These are phyloP conservation scores for Papilio xuthus DNA, from an alignment of 1,140 invertebrate species.

Conservation along the genomic window DNA sequence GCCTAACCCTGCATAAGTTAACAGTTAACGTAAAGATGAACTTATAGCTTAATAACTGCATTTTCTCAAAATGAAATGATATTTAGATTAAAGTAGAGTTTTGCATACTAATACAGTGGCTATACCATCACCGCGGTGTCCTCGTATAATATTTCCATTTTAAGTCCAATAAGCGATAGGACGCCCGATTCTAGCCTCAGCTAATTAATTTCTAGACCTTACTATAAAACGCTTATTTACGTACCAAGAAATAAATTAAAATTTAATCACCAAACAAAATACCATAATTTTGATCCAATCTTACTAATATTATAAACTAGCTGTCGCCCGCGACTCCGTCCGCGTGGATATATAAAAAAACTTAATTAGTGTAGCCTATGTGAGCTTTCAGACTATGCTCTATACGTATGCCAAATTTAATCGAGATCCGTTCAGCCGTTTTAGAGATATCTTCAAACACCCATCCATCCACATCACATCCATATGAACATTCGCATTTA, in stretches of 20 bases:
- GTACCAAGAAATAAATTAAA: not conserved
- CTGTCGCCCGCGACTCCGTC: too few species aligned
- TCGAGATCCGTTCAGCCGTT: too few species aligned
- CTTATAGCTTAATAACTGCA: not conserved
- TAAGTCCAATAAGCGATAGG: conserved; percentile 58
- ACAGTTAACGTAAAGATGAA: not conserved
- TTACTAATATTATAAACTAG: too few species aligned
- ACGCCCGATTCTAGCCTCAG: conserved; percentile 59
- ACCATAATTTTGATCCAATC: too few species aligned
- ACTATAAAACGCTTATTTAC: conserved; percentile 46
- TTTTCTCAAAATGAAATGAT: not conserved
- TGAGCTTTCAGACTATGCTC: too few species aligned
- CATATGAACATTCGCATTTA: too few species aligned
- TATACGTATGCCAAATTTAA: too few species aligned
- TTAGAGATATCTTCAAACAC: too few species aligned
- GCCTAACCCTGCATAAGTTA: too few species aligned
- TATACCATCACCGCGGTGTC: not conserved
- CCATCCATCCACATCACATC: too few species aligned
- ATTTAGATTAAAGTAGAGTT: not conserved
- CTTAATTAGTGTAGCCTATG: too few species aligned
- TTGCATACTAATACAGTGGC: conserved; percentile 1
- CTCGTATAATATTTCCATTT: conserved; percentile 58
- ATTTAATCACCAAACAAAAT: not conserved
- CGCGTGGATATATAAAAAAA: too few species aligned
- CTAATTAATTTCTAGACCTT: conserved; percentile 68